Evolutionary conservation across 1,140 invertebrate species (phyloP), one percentile per base, ranked within the genome.

Genomic region (Pseudomyrmex concolor): DNA sequence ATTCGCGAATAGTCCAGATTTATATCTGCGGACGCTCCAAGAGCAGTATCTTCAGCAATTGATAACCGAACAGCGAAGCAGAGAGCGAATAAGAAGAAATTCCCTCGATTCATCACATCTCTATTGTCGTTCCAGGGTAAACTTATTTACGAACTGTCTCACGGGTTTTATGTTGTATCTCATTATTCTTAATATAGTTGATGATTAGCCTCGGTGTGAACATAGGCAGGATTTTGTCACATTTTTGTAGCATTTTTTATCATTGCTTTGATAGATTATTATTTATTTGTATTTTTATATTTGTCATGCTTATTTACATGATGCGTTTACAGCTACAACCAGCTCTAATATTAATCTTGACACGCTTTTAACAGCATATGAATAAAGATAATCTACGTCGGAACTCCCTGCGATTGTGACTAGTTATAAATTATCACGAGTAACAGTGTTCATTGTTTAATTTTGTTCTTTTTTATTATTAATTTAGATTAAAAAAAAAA

Each of bases 81-180:
- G 89, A 74, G 91, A 93, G 66, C 89, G 89, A 45, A 91, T 90
- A 0, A 78, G 92, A 86, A 90, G 92, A 89, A 94, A 94, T 85
- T 94, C 93, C 17, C 80, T 92, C 80, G 89, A 92, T 57, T 94
- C 93, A 8, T 84, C 92, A 15, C 92, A 93, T 66, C 92, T 89
- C 73, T 94, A 93, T 92, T 94, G 93, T 78, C 91, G 91, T 90
- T 93, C 92, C 81, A 94, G 93, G 93, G 93, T 94, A 94, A 93
- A 92, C 83, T 86, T 54, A 70, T 74, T 59, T 84, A 66, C 59
- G 51, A 74, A 9, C 62, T 63, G 72, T 68, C 25, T 63, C 68
- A 50, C 19, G 67, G 62, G 59, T 25, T 55, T 48, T 82, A 43
- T 62, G 48, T 85, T 50, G 66, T 55, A 25, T 19, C 17, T 72